phyloP scores from a whole-genome alignment of 2,113 vertebrate genomes.

The Corythornis madagascariensis region DNA sequence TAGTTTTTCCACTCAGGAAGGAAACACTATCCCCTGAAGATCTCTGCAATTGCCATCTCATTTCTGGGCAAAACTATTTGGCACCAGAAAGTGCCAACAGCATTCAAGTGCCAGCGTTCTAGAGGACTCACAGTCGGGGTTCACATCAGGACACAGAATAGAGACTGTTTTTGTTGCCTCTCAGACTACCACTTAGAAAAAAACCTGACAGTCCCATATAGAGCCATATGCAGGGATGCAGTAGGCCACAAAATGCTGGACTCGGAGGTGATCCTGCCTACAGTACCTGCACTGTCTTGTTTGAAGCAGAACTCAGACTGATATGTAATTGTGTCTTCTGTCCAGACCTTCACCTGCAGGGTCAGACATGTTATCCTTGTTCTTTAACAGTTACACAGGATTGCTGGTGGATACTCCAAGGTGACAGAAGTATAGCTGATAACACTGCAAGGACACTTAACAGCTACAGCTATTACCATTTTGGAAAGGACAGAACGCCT shows the following conservation, averaged over 20 bases:
- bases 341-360: background rate
- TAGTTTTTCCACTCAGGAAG: conserved; percentile 42
- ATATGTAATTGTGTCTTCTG: background rate
- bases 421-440: background rate
- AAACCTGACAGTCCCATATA: background rate
- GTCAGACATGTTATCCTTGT: background rate
- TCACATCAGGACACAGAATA: conserved; percentile 28
- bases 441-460: background rate
- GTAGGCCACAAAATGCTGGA: background rate
- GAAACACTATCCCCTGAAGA: conserved; percentile 23
- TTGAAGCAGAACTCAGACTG: background rate
- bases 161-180: background rate
- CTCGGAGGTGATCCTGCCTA: background rate
- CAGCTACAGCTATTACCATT: background rate
- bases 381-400: background rate
- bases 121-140: background rate
- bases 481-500: background rate
- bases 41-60: conserved; percentile 45
- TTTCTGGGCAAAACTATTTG: conserved; percentile 37
- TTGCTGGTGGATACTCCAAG: background rate
- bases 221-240: background rate
- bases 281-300: background rate
- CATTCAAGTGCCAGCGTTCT: background rate
- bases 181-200: background rate
- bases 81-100: conserved; percentile 35